Percentiles rank a stretch among this genome's conserved stretches.
Evolutionary conservation across 1,140 invertebrate species (phyloP).

Genomic region (Hermetia illucens): DNA sequence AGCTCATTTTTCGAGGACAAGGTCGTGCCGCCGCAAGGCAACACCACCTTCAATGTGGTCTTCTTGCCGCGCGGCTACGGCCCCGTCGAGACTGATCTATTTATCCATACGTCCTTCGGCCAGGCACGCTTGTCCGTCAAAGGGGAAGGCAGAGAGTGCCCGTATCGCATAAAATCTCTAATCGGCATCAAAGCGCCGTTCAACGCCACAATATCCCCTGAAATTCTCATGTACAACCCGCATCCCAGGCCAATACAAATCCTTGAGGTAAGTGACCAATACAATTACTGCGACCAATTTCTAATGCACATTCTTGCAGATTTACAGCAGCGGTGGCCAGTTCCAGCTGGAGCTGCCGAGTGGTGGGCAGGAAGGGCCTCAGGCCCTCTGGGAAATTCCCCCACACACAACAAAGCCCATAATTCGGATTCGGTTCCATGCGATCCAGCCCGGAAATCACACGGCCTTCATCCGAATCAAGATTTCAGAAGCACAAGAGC

Average conservation of each 20-base stretch:
- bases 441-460: slow-evolving; percentile 33
- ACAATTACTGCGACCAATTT: neutral
- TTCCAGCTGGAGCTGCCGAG: slow-evolving; percentile 80
- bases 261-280: slow-evolving; percentile 17
- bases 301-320: slow-evolving; percentile 8
- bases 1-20: slow-evolving; percentile 87
- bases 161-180: slow-evolving; percentile 76
- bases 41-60: slow-evolving; percentile 91
- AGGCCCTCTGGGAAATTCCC: slow-evolving; percentile 76
- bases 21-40: slow-evolving; percentile 77
- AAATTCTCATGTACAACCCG: slow-evolving; percentile 91
- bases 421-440: slow-evolving; percentile 73
- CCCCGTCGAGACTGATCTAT: slow-evolving; percentile 72
- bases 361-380: slow-evolving; percentile 53
- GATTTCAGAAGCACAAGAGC: slow-evolving; percentile 11
- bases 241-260: slow-evolving; percentile 75
- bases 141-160: slow-evolving; percentile 70
- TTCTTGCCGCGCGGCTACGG: slow-evolving; percentile 86
- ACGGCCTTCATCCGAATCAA: slow-evolving; percentile 32
- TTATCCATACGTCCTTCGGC: slow-evolving; percentile 87
- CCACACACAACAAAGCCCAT: slow-evolving; percentile 80
- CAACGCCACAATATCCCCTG: slow-evolving; percentile 78
- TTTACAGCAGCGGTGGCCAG: slow-evolving; percentile 79
- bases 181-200: slow-evolving; percentile 79
- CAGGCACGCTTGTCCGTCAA: slow-evolving; percentile 61